Percentiles rank a stretch among this genome's conserved stretches.
phyloP scores from a whole-genome alignment of 2,797 vertebrate genomes.

The Luscinia luscinia region DNA sequence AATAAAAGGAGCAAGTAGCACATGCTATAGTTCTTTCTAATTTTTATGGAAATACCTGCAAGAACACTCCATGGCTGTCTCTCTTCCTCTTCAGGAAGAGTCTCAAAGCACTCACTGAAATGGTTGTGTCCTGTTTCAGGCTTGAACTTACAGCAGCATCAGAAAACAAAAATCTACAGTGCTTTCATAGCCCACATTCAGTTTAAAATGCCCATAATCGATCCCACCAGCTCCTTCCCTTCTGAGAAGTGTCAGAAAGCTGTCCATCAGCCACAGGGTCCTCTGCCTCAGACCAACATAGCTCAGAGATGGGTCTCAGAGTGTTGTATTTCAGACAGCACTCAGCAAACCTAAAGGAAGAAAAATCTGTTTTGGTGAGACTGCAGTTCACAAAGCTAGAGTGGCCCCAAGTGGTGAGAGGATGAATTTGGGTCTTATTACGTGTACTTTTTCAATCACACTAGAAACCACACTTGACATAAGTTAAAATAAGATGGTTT shows the following conservation, averaged over 20 bases:
- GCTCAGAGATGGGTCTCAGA: not conserved
- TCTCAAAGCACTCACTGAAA: conserved; percentile 28
- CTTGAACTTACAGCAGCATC: not conserved
- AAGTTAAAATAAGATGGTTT: not conserved
- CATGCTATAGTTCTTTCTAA: not conserved
- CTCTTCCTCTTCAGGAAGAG: conserved; percentile 28
- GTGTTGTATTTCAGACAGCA: conserved; percentile 33
- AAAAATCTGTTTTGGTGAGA: not conserved
- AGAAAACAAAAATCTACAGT: not conserved
- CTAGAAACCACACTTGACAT: not conserved
- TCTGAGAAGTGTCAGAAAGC: not conserved
- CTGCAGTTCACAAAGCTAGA: conserved; percentile 71
- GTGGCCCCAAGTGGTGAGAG: conserved; percentile 77
- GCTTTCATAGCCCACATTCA: not conserved
- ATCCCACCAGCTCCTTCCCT: not conserved
- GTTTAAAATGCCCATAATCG: not conserved
- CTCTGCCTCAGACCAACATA: not conserved
- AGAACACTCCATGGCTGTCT: not conserved
- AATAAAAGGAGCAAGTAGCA: not conserved
- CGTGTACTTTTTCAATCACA: not conserved
- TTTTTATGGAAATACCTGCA: not conserved
- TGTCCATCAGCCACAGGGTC: not conserved
- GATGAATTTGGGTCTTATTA: conserved; percentile 12
- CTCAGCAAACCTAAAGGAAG: not conserved
- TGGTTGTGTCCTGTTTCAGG: not conserved